Base-by-base conservation (phyloP, 2,888 invertebrate genomes). In the Rhingia campestris region DNA sequence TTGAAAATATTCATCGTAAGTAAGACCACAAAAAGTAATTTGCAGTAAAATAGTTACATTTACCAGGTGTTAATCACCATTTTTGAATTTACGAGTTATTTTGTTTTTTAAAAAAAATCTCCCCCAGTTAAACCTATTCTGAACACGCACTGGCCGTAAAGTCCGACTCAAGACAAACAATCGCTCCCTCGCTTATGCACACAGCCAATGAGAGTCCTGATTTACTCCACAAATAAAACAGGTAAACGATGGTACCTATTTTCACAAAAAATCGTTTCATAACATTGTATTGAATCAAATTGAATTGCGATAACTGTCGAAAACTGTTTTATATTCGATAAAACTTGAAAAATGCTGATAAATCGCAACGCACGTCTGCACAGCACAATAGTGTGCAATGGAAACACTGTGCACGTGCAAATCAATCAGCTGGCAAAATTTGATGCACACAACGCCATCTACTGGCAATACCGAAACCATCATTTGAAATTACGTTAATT, bases 191-290 rank as follows among this genome's bases (percentile, higher is more conserved):
- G 41, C 4, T 4, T 4, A 39, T 22, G 22, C 2, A 22, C 1
- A 22, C n/a, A 54, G 12, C 59, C 22, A 47, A 32, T 33, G 45
- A 63, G 77, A 49, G 53, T 67, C 51, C 70, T 79, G 84, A 84
- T 84, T 84, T 80, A 80, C 74, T 75, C 49, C 79, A 70, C 80
- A 84, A 84, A 75, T 84, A 84, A 80, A 75, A 79, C 74, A 80
- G 70, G 66, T 75, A 80, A 84, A 84, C 74, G 79, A 70, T 74
- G 61, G 4, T 7, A 4, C 12, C 22, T 4, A n/a, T n/a, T n/a
- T n/a, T n/a, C n/a, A n/a, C n/a, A n/a, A n/a, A n/a, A n/a, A n/a
- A n/a, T n/a, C n/a, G n/a, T n/a, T n/a, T n/a, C n/a, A n/a, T n/a
- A n/a, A n/a, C n/a, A n/a, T n/a, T n/a, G n/a, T n/a, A n/a, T n/a